A percentile compares a stretch with the other conserved stretches of the same genome.
Evolutionary conservation across 2,888 invertebrate species (phyloP).

Genomic region (Ophonus ardosiacus): DNA sequence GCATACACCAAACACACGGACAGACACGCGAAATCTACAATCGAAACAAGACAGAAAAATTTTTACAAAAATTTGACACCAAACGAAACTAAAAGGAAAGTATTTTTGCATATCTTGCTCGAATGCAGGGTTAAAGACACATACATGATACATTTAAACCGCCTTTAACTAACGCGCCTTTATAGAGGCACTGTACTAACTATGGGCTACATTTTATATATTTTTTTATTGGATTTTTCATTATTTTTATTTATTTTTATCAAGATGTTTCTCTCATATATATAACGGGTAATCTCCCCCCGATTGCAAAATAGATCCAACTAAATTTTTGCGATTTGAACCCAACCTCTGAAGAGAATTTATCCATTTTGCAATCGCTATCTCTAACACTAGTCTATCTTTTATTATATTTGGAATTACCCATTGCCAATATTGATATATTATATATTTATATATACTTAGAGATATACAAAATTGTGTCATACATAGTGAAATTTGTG

Average conservation of each 20-base stretch:
- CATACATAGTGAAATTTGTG: slow-evolving; percentile 52
- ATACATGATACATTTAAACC: slow-evolving; percentile 42
- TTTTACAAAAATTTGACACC: slow-evolving; percentile 47
- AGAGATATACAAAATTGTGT: slow-evolving; percentile 64
- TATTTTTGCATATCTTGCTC: slow-evolving; percentile 31
- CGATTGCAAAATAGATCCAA: slow-evolving; percentile 31
- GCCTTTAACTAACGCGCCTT: slow-evolving; percentile 53
- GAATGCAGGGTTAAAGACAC: slow-evolving; percentile 46
- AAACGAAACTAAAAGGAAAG: slow-evolving; percentile 43
- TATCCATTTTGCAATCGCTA: slow-evolving; percentile 48
- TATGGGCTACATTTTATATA: slow-evolving; percentile 58
- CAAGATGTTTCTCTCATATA: slow-evolving; percentile 60
- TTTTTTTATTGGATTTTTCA: slow-evolving; percentile 52
- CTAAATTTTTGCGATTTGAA: slow-evolving; percentile 36
- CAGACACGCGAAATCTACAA: slow-evolving; percentile 40
- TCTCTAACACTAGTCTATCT: slow-evolving; percentile 55
- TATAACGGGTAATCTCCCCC: slow-evolving; percentile 48
- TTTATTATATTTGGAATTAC: slow-evolving; percentile 62
- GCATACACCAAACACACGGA: slow-evolving; percentile 47
- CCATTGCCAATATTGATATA: slow-evolving; percentile 63
- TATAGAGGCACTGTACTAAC: slow-evolving; percentile 55
- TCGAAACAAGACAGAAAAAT: slow-evolving; percentile 47
- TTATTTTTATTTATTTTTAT: slow-evolving; percentile 62
- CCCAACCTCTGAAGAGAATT: slow-evolving; percentile 1
- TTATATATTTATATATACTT: slow-evolving; percentile 60